Evolutionary conservation across 2,797 vertebrate species (phyloP), one percentile per base, ranked within the genome.

Genomic region (Hydrolagus colliei): DNA sequence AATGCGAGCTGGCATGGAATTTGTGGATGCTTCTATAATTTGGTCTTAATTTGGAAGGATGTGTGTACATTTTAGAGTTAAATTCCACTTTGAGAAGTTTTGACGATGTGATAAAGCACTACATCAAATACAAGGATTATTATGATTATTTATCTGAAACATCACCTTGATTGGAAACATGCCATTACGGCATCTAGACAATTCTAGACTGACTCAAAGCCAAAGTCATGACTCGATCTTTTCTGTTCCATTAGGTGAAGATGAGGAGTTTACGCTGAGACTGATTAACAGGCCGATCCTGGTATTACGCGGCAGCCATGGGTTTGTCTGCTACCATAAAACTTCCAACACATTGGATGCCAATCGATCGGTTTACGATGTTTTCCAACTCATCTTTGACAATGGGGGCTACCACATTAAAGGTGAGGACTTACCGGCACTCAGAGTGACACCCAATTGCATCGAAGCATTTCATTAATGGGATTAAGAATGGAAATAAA

Each of bases 201-300:
- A 35, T 9, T 73, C 63, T 59, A 18, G 18, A 61, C 18, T 67
- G 78, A 67, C 4, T 67, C 5, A 32, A 52, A 72, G 16, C 35
- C 41, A 85, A 72, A n/a, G 27, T 85, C 16, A 35, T 18, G 14
- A 74, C 27, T 74, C 27, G 32, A 14, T 86, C 72, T 86, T 67
- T 22, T 22, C 59, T 75, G 52, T 73, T 52, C 41, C 68, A 67
- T 84, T 35, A 99, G 97, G 97, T 22, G 93, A 96, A 88, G 96
- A 97, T 0, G 97, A 98, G 87, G 93, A 96, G 90, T 95, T 99
- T 87, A 90, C 92, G 63, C 90, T 99, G 88, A 98, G 98, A 90
- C 93, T 98, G 76, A 97, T 98, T 90, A 99, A 99, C 90, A 93
- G 98, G 68, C 98, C 97, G 22, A 95, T 98, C 89, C 89, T 99